A percentile compares a stretch with the other conserved stretches of the same genome.
Evolutionary conservation across 2,113 vertebrate species (phyloP).

Genomic region (Apaloderma vittatum): DNA sequence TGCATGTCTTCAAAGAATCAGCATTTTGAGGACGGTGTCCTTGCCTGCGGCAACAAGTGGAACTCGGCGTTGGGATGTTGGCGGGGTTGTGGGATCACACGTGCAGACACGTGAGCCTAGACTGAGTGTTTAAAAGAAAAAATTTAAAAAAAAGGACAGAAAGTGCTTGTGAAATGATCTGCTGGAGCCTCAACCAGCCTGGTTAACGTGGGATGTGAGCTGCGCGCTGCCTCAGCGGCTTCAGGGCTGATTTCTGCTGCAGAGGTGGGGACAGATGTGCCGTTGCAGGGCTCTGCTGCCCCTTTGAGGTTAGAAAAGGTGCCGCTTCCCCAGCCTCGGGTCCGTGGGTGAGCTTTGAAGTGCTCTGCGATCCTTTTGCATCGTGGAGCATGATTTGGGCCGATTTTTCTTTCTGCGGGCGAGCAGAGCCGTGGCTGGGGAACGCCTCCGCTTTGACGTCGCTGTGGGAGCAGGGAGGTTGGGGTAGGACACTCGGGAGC

Average conservation of each 20-base stretch:
- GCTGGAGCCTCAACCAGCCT: background rate
- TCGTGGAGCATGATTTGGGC: too few species aligned
- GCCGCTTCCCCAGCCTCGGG: background rate
- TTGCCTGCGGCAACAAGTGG: background rate
- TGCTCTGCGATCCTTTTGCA: too few species aligned
- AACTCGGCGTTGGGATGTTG: background rate
- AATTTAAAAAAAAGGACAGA: background rate
- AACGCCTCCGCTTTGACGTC: background rate
- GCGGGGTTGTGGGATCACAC: background rate
- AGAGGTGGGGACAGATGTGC: fast-evolving
- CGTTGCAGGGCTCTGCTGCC: background rate
- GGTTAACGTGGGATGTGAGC: background rate
- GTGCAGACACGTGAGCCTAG: background rate
- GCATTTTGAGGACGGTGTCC: background rate
- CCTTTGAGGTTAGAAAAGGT: background rate
- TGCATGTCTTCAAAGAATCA: fast-evolving
- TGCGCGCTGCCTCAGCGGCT: fast-evolving
- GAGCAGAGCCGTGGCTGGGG: background rate
- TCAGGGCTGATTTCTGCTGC: fast-evolving
- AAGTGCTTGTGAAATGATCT: fast-evolving
- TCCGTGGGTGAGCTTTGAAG: too few species aligned
- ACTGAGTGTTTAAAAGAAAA: too few species aligned
- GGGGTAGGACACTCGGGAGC: background rate
- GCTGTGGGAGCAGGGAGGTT: background rate
- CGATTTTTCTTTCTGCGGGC: too few species aligned